Percentiles rank a stretch among this genome's conserved stretches.
These are phyloP conservation scores for Tapera naevia DNA, from an alignment of 2,797 vertebrate genomes.

Conservation along the genomic window DNA sequence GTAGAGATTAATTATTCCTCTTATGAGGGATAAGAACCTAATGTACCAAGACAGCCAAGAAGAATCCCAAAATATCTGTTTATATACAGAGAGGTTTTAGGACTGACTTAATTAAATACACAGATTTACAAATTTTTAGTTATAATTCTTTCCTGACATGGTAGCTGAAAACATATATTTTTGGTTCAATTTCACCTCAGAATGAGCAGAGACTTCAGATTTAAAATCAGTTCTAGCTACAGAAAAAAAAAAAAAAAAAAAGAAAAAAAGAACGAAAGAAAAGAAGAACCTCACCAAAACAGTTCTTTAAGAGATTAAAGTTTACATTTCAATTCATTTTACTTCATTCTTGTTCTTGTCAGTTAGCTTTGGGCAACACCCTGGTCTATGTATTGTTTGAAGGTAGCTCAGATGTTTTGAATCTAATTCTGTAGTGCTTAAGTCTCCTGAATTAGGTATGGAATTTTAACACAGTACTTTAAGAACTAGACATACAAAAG, in stretches of 20 bases:
- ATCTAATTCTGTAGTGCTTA: not conserved
- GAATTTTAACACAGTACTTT: not conserved
- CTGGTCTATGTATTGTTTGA: not conserved
- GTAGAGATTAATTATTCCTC: not conserved
- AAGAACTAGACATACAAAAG: not conserved
- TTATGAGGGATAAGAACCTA: not conserved
- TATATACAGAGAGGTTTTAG: not conserved
- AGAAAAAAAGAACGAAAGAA: rapidly evolving
- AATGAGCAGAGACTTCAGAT: not conserved
- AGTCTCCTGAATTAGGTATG: not conserved
- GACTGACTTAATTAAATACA: not conserved
- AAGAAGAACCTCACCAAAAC: not conserved
- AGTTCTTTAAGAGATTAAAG: not conserved
- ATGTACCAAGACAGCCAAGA: not conserved
- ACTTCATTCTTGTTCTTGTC: not conserved
- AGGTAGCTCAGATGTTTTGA: not conserved
- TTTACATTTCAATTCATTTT: not conserved
- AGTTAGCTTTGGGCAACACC: not conserved
- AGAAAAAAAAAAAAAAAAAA: not conserved
- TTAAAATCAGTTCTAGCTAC: not conserved
- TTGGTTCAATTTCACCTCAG: not conserved
- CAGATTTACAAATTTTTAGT: not conserved
- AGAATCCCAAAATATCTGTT: not conserved
- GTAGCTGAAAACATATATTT: not conserved
- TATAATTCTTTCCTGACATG: not conserved